These are phyloP conservation scores for Silurus meridionalis DNA, from an alignment of 2,113 vertebrate species.

Conservation along the genomic window DNA sequence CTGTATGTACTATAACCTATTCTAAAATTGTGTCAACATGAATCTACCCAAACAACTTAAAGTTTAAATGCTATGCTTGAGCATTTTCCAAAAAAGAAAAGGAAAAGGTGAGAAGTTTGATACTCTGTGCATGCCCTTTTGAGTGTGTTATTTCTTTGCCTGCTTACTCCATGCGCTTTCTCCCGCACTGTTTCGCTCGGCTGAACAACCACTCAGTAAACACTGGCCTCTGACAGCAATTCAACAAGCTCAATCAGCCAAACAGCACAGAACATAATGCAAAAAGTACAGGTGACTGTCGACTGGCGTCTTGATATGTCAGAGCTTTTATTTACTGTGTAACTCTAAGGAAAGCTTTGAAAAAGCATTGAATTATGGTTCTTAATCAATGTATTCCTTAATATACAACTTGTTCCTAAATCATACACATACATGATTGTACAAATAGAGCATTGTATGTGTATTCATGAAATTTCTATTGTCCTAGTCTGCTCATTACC, in stretches of 20 bases:
- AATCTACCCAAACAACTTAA: not conserved
- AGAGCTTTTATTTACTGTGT: not conserved
- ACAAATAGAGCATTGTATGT: not conserved
- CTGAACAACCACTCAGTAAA: not conserved
- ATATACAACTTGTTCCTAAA: not conserved
- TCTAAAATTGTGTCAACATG: not conserved
- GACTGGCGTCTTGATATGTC: not conserved
- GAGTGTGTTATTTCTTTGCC: not conserved
- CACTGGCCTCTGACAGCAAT: conserved; percentile 6
- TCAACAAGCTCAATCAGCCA: not conserved
- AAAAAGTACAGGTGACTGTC: not conserved
- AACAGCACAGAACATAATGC: not conserved
- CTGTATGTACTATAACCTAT: not conserved
- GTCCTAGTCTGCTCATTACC: not conserved
- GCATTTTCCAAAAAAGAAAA: not conserved
- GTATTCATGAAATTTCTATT: not conserved
- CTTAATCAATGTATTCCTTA: not conserved
- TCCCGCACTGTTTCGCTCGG: not conserved
- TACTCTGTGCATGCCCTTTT: not conserved
- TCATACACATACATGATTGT: not conserved
- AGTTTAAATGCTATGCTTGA: not conserved
- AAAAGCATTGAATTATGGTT: not conserved
- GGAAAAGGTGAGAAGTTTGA: not conserved
- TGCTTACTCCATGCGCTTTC: not conserved
- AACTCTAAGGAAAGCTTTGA: not conserved